Percentiles rank a stretch among this genome's conserved stretches.
phyloP scores from a whole-genome alignment of 2,888 invertebrate genomes.

The Lordiphosa fenestrarum region DNA sequence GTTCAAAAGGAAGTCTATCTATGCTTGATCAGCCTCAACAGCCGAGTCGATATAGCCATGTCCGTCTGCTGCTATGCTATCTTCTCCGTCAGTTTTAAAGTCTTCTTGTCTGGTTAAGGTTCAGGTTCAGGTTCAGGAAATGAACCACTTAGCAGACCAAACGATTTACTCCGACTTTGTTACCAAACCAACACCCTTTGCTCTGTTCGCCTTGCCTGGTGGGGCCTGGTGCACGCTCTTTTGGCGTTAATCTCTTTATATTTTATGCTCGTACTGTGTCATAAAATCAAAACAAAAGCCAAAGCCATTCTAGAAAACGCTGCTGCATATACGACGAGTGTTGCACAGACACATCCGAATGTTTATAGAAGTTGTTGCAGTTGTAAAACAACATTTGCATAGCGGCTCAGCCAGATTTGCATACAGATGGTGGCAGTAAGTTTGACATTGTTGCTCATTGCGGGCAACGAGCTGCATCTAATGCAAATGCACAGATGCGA shows the following conservation, averaged over 20 bases:
- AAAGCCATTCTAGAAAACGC: conserved; percentile 16
- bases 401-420: conserved; percentile 33
- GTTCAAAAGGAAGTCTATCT: no score
- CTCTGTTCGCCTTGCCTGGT: no score
- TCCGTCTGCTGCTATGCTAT: no score
- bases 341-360: neutral
- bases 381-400: conserved; percentile 42
- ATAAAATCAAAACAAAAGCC: conserved; percentile 55
- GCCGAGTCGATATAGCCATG: no score
- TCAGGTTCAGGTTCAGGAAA: no score
- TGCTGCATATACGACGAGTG: conserved; percentile 1
- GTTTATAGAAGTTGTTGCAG: conserved; percentile 13
- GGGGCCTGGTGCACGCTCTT: conserved; percentile 13
- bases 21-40: no score
- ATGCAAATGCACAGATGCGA: conserved; percentile 73
- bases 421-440: conserved; percentile 29
- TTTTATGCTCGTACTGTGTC: conserved; percentile 50
- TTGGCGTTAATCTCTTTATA: conserved; percentile 48
- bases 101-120: no score
- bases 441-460: conserved; percentile 62
- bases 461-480: conserved; percentile 56
- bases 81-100: no score
- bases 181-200: no score
- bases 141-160: no score
- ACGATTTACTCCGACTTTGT: no score